Base-by-base conservation (phyloP, 2,113 vertebrate genomes). In the Labeo catla region DNA sequence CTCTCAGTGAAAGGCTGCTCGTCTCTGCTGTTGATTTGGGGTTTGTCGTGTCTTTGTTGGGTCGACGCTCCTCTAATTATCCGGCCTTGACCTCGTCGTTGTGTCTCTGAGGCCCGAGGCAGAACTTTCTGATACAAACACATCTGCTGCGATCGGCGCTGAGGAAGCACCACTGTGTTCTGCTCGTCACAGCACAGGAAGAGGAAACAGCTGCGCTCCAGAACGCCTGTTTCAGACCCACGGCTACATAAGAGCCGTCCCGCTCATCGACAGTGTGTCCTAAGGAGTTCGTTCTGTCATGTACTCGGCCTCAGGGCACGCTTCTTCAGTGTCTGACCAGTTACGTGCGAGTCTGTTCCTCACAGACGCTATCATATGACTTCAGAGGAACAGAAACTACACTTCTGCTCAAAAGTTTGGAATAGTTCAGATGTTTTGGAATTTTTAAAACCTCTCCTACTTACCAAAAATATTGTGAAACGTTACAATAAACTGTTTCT, bases 121-220 rank as follows among this genome's bases (percentile, higher is more conserved):
- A 65, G 61, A 28, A 9, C 61, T 63, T 74, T 76, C 72, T 49
- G 73, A 12, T 50, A 28, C n/a, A 76, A 23, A 76, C 43, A 36
- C 74, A 54, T 34, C 13, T 76, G 23, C 2, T 12, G 8, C 13
- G 39, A 49, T 76, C n/a, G n/a, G n/a, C 52, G 4, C 52, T 63
- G 61, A 65, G 61, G 61, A 65, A 65, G 12, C 61, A 63, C n/a
- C 1, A 10, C 61, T 28, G 63, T 4, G 61, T 65, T 65, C 34
- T 70, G 66, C 16, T 21, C 16, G 11, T 21, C 16, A 6, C 52
- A 21, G 52, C 15, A 59, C 52, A 79, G 76, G 52, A 79, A 79
- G 4, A 79, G 76, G 76, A 79, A 79, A n/a, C 76, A 43, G 76
- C 76, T 79, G 76, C 9, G 66, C 36, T 19, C 34, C 28, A 65